phyloP scores from a whole-genome alignment of 2,797 vertebrate species.

The Hippopotamyrus pictus region DNA sequence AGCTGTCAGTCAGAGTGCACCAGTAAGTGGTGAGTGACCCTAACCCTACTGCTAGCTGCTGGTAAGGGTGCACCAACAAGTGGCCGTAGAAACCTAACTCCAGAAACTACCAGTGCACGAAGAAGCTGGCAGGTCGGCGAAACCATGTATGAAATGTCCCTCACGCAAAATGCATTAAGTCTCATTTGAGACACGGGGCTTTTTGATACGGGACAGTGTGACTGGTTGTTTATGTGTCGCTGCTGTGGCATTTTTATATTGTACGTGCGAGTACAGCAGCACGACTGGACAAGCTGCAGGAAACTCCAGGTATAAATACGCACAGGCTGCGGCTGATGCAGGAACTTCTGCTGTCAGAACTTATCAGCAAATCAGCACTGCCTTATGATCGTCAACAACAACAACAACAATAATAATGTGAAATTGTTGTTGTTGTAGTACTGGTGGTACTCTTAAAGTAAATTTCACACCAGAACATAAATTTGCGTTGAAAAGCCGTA shows the following conservation, averaged over 20 bases:
- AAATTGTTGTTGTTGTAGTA: background rate
- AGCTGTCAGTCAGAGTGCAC: slow-evolving; percentile 58
- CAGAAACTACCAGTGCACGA: background rate
- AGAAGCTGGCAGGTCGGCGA: background rate
- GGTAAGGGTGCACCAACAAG: slow-evolving; percentile 25
- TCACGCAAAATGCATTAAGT: background rate
- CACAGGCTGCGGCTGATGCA: background rate
- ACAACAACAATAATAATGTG: background rate
- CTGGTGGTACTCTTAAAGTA: background rate
- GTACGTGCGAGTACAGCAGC: background rate
- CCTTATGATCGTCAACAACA: background rate
- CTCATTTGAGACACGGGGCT: background rate
- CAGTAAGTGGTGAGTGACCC: slow-evolving; percentile 79
- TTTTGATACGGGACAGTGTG: background rate
- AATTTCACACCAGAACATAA: background rate
- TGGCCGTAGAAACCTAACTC: background rate
- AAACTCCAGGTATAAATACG: background rate
- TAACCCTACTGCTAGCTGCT: background rate
- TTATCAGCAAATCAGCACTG: background rate
- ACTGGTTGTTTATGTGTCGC: background rate
- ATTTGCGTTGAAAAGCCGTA: background rate
- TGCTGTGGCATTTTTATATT: background rate
- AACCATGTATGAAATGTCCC: background rate
- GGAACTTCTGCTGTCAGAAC: background rate
- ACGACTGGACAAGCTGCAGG: background rate